These are phyloP conservation scores for Sus cebifrons DNA, from an alignment of 2,797 vertebrate species.

Conservation along the genomic window DNA sequence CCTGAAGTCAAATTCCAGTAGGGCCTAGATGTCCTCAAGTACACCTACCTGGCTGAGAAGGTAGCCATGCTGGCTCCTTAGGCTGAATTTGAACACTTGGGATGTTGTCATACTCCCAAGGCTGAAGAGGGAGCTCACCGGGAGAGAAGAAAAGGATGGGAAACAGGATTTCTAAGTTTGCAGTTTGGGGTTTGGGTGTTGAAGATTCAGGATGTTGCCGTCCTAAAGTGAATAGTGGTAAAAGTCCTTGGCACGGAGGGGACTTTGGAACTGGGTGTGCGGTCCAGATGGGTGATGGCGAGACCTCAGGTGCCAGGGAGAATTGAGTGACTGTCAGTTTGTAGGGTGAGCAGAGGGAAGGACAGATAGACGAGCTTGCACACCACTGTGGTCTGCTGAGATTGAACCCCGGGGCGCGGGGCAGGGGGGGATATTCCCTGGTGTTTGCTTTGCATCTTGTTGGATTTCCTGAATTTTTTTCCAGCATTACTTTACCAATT, in stretches of 20 bases:
- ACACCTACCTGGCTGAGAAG: background rate
- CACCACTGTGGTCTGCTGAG: background rate
- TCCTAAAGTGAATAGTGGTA: background rate
- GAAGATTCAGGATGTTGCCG: background rate
- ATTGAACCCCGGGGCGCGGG: background rate
- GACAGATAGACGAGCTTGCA: background rate
- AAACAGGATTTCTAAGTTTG: slow-evolving; percentile 30
- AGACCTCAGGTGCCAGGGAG: background rate
- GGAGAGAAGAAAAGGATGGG: background rate
- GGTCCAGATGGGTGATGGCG: background rate
- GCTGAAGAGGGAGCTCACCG: background rate
- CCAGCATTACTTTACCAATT: background rate
- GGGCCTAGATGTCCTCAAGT: background rate
- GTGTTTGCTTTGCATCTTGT: background rate
- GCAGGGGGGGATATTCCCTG: background rate
- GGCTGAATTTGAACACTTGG: background rate
- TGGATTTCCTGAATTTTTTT: slow-evolving; percentile 53
- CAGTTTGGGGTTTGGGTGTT: background rate
- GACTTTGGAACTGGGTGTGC: background rate
- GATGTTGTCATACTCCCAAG: background rate
- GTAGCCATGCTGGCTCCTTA: background rate
- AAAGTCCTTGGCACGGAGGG: background rate
- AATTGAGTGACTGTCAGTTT: background rate
- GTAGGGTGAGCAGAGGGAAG: background rate
- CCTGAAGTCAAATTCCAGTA: background rate